A percentile compares a stretch with the other conserved stretches of the same genome.
These are phyloP conservation scores for Clarias macrocephalus DNA, from an alignment of 2,113 vertebrate genomes.

Conservation along the genomic window DNA sequence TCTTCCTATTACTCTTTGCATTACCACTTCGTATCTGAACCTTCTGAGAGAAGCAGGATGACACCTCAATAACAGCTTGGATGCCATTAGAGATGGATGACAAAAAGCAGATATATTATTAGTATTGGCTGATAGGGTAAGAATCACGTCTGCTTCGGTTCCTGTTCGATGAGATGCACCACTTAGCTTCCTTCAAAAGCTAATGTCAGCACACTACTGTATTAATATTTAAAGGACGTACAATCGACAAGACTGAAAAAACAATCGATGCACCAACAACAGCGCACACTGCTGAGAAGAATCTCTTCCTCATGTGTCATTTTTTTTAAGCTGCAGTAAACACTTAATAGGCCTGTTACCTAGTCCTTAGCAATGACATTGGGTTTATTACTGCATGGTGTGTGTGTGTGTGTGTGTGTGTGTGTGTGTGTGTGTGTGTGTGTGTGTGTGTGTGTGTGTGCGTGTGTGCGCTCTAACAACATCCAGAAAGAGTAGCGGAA, in stretches of 20 bases:
- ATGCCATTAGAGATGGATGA: neutral
- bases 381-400: neutral
- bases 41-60: neutral
- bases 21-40: neutral
- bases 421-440: neutral
- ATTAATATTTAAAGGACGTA: constrained; percentile 20
- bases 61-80: constrained; percentile 10
- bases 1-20: neutral
- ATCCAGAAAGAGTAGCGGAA: constrained; percentile 2
- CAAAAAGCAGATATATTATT: constrained; percentile 1
- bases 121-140: constrained; percentile 1
- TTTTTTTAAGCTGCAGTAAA: neutral
- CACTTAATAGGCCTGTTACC: neutral
- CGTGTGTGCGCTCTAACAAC: constrained; percentile 7
- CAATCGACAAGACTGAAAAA: constrained; percentile 4
- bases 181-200: constrained; percentile 19
- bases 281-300: neutral
- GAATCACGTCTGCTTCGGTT: constrained; percentile 5
- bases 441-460: neutral
- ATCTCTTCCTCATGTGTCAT: neutral
- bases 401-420: neutral
- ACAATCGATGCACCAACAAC: constrained; percentile 4
- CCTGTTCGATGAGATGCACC: neutral
- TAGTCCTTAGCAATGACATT: neutral
- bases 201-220: constrained; percentile 10